Conservation (phyloP, 2,888 invertebrate species). For the Theristus sp. region DNA sequence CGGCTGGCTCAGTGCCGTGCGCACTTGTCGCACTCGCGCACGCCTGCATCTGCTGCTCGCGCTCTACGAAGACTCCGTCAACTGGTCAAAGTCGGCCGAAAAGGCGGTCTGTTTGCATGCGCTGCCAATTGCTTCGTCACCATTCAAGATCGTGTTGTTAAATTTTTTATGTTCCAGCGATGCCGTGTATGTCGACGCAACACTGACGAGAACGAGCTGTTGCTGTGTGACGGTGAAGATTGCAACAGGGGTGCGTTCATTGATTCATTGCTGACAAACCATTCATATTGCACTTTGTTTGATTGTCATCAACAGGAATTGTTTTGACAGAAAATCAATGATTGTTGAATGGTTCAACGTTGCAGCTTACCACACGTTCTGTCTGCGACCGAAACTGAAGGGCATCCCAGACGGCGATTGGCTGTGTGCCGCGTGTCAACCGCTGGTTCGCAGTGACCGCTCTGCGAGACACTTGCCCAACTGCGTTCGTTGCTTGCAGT, state of each 20-base stretch:
- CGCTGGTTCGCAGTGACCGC: background rate
- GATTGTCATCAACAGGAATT: too few species aligned
- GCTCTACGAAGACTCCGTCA: background rate
- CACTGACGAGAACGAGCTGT: background rate
- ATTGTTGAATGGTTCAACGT: too few species aligned
- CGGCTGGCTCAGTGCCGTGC: background rate
- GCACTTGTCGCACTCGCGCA: background rate
- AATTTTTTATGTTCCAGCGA: background rate
- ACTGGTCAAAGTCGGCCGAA: background rate
- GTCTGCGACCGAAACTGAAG: constrained; percentile 69
- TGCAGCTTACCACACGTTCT: constrained; percentile 76
- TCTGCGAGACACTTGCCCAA: background rate
- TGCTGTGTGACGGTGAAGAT: background rate
- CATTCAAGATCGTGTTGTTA: background rate
- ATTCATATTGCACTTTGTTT: too few species aligned
- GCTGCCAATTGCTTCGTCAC: background rate
- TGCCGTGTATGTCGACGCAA: background rate
- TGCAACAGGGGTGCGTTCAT: background rate
- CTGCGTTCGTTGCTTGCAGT: too few species aligned
- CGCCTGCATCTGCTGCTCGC: background rate
- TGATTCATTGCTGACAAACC: too few species aligned
- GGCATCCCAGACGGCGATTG: constrained; percentile 86
- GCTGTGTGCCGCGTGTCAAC: constrained; percentile 89
- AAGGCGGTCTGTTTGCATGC: background rate
- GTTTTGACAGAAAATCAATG: too few species aligned